Percentiles rank a stretch among this genome's conserved stretches.
These are phyloP conservation scores for Drosophila rhopaloa DNA, from an alignment of 1,140 invertebrate species.

Conservation along the genomic window DNA sequence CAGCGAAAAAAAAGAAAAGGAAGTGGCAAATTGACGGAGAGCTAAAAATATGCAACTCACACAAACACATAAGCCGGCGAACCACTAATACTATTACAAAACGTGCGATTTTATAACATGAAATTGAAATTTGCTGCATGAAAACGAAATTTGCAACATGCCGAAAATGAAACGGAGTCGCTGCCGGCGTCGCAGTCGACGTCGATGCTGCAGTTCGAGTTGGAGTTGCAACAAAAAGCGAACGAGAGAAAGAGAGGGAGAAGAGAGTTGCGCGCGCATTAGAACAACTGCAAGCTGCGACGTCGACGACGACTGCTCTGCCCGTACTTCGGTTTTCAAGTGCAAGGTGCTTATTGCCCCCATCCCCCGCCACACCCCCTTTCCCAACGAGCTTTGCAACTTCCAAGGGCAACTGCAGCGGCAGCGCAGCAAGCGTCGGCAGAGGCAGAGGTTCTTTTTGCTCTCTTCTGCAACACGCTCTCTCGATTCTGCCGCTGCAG, in stretches of 20 bases:
- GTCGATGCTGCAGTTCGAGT: conserved; percentile 30
- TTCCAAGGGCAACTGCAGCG: conserved; percentile 80
- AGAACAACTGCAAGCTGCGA: conserved; percentile 35
- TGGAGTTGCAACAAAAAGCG: conserved; percentile 13
- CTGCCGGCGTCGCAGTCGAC: conserved; percentile 5
- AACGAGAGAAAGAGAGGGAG: neutral
- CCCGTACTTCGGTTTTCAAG: conserved; percentile 66
- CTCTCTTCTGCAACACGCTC: conserved; percentile 16
- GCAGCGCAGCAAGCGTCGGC: conserved; percentile 46
- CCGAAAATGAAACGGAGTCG: conserved; percentile 61
- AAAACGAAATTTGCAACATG: conserved; percentile 80
- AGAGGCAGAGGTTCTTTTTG: conserved; percentile 13
- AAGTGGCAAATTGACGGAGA: conserved; percentile 51
- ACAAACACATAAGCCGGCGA: conserved; percentile 2
- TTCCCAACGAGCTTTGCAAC: conserved; percentile 15
- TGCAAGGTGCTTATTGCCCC: conserved; percentile 59
- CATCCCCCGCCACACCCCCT: neutral
- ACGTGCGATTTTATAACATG: conserved; percentile 67
- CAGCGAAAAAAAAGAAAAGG: conserved; percentile 42
- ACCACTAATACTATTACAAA: conserved; percentile 34
- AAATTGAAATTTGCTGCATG: conserved; percentile 80
- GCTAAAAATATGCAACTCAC: conserved; percentile 58
- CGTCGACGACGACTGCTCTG: conserved; percentile 23
- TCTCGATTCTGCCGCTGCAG: conserved; percentile 48
- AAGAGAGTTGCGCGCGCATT: conserved; percentile 53